Conservation (phyloP, 2,888 invertebrate species). For the Falcaria lacertinaria region DNA sequence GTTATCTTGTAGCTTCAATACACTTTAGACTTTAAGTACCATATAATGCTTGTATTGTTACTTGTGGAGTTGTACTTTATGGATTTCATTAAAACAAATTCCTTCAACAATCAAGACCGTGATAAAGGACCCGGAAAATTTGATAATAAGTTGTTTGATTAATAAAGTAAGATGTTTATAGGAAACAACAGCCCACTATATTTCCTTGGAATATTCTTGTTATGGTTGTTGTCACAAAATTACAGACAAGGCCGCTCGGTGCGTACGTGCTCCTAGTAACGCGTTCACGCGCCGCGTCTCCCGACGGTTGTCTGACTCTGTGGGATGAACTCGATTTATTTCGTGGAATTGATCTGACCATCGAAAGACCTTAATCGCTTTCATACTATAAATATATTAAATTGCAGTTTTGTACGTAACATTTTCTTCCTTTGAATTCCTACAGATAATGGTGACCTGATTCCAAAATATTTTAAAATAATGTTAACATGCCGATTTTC, state of each 20-base stretch:
- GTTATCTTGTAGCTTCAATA: neutral
- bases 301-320: constrained; percentile 5
- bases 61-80: neutral
- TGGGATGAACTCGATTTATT: constrained; percentile 2
- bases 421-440: neutral
- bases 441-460: neutral
- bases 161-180: neutral
- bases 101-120: neutral
- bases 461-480: neutral
- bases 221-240: constrained; percentile 24
- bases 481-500: too few species aligned
- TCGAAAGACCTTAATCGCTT: neutral
- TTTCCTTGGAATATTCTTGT: constrained; percentile 2
- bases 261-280: constrained; percentile 49
- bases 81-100: neutral
- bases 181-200: neutral
- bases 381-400: neutral
- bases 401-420: neutral
- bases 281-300: constrained; percentile 30
- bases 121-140: neutral
- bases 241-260: constrained; percentile 29
- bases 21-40: neutral
- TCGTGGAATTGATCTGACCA: neutral
- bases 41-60: neutral
- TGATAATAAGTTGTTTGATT: neutral